phyloP scores from a whole-genome alignment of 2,113 vertebrate genomes.

The Sphyrna mokarran region DNA sequence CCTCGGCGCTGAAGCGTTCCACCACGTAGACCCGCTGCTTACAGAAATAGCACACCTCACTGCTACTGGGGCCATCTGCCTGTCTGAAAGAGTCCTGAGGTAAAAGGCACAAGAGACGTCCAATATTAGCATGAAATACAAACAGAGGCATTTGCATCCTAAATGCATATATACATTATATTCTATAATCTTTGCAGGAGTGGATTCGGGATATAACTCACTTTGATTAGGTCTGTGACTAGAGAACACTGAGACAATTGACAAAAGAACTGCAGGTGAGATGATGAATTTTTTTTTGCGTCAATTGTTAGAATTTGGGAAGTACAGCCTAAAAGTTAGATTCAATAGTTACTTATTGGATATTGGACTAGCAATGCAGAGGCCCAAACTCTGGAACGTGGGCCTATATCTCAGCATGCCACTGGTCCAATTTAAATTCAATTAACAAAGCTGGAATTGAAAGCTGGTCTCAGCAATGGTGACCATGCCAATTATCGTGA shows the following conservation, averaged over 20 bases:
- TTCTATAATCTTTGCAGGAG: not conserved
- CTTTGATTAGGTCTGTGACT: not conserved
- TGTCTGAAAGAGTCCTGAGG: not conserved
- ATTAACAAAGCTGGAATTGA: too few species aligned
- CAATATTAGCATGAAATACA: not conserved
- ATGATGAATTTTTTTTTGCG: not conserved
- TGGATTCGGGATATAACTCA: not conserved
- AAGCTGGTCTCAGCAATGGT: too few species aligned
- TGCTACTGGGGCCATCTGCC: slow-evolving; percentile 43
- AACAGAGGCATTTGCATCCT: not conserved
- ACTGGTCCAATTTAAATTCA: too few species aligned
- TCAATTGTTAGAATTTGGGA: not conserved
- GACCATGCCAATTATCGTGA: too few species aligned
- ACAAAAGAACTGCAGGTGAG: not conserved
- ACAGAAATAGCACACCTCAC: slow-evolving; percentile 78
- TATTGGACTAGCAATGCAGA: too few species aligned
- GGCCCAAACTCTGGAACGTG: too few species aligned
- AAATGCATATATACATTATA: not conserved
- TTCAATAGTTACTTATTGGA: not conserved
- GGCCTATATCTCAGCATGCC: too few species aligned
- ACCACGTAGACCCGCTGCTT: slow-evolving; percentile 68
- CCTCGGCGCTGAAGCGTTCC: slow-evolving; percentile 77
- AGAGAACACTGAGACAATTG: not conserved
- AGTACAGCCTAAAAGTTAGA: not conserved
- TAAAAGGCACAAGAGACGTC: not conserved